phyloP scores from a whole-genome alignment of 2,113 vertebrate species.

The Passer montanus region DNA sequence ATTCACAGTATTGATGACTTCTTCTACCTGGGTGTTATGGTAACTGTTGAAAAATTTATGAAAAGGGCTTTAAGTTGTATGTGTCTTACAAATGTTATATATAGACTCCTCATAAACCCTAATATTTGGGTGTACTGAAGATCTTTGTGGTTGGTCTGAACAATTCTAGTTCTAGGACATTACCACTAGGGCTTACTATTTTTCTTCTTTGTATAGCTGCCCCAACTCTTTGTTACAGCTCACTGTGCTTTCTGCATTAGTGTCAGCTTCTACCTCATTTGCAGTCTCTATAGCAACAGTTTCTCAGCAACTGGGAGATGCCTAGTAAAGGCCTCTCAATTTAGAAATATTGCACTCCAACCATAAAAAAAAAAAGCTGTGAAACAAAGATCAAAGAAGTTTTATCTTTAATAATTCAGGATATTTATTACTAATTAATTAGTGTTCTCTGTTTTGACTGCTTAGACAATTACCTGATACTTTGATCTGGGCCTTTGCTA shows the following conservation, averaged over 20 bases:
- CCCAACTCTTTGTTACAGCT: not conserved
- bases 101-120: not conserved
- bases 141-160: not conserved
- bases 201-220: not conserved
- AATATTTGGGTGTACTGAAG: not conserved
- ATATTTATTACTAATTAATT: constrained; percentile 76
- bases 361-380: not conserved
- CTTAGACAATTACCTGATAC: constrained; percentile 37
- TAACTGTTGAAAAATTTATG: not conserved
- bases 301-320: constrained; percentile 33
- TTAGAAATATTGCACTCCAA: constrained; percentile 22
- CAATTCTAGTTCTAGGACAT: not conserved
- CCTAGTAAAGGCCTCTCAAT: not conserved
- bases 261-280: not conserved
- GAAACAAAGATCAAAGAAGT: constrained; percentile 61
- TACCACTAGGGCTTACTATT: not conserved
- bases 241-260: not conserved
- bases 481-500: not conserved
- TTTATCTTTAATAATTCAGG: constrained; percentile 75
- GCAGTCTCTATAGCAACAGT: constrained; percentile 52
- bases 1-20: not conserved
- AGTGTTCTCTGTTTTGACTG: constrained; percentile 37
- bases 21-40: not conserved
- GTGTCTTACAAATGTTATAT: not conserved
- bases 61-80: not conserved